These are phyloP conservation scores for Harpagifer antarcticus DNA, from an alignment of 2,797 vertebrate species.

Conservation along the genomic window DNA sequence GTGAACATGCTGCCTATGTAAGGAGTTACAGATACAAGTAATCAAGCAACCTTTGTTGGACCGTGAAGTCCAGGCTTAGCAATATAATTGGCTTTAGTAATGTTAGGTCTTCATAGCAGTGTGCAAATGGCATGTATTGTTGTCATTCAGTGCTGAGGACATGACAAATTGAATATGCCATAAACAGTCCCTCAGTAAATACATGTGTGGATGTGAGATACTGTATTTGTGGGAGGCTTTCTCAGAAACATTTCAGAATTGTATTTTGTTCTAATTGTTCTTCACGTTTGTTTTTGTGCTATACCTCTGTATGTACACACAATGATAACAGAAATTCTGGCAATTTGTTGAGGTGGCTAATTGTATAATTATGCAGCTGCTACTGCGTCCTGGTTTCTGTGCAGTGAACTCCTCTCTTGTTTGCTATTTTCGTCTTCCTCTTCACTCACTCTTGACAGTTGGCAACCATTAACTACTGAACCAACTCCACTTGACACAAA, in stretches of 20 bases:
- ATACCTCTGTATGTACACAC: conserved; percentile 54
- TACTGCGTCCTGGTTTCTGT: conserved; percentile 64
- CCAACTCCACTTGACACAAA: conserved; percentile 34
- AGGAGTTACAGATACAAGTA: neutral
- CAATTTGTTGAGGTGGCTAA: conserved; percentile 74
- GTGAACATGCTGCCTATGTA: neutral
- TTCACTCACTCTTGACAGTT: conserved; percentile 77
- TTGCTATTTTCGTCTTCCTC: conserved; percentile 74
- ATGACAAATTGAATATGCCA: conserved; percentile 31
- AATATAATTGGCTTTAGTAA: conserved; percentile 32
- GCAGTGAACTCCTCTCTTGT: conserved; percentile 54
- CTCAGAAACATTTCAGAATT: conserved; percentile 31
- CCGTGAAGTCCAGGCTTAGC: conserved; percentile 27
- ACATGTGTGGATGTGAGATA: conserved; percentile 42
- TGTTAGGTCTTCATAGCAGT: conserved; percentile 35
- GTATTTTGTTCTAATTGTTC: conserved; percentile 57
- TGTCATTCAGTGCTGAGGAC: conserved; percentile 33
- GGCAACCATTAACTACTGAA: conserved; percentile 57
- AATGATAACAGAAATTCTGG: conserved; percentile 55
- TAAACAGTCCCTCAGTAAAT: conserved; percentile 33
- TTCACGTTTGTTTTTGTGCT: conserved; percentile 50
- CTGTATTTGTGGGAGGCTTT: conserved; percentile 38
- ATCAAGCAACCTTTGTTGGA: conserved; percentile 16
- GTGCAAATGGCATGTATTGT: conserved; percentile 33
- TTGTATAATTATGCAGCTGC: conserved; percentile 68